A percentile compares a stretch with the other conserved stretches of the same genome.
phyloP scores from a whole-genome alignment of 2,888 invertebrate species.

The Sarcophaga rosellei region DNA sequence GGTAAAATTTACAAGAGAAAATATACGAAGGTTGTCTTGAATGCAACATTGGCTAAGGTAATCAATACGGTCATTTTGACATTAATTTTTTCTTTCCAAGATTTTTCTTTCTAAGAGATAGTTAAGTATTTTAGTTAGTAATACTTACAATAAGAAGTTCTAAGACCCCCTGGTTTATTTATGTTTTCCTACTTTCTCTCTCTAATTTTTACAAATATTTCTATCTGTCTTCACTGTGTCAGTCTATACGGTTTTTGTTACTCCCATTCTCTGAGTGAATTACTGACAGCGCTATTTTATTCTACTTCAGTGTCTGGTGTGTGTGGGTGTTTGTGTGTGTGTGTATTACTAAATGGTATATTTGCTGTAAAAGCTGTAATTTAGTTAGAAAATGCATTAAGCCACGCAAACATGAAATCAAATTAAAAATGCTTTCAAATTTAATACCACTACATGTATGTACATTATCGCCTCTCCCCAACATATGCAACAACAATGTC shows the following conservation, averaged over 20 bases:
- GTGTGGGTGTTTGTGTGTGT: conserved; percentile 12
- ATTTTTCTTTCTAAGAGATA: too few relatives aligned
- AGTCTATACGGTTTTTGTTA: neutral
- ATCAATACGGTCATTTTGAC: too few relatives aligned
- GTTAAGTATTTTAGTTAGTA: too few relatives aligned
- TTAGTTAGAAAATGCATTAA: conserved; percentile 71
- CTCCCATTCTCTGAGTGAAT: neutral
- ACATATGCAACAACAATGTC: neutral
- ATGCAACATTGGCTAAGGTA: neutral
- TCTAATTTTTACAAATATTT: neutral
- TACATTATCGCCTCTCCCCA: neutral
- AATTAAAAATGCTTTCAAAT: conserved; percentile 66
- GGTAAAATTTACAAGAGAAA: neutral
- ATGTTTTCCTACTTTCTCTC: neutral
- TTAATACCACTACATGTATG: conserved; percentile 33
- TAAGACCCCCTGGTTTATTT: neutral
- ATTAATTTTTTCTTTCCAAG: too few relatives aligned
- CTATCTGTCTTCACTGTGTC: conserved; percentile 36
- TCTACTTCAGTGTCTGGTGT: neutral
- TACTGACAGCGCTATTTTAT: neutral
- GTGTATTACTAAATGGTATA: conserved; percentile 57
- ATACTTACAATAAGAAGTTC: neutral
- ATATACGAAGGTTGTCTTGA: neutral
- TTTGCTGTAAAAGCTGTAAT: conserved; percentile 62
- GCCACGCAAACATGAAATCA: conserved; percentile 69